phyloP scores from a whole-genome alignment of 1,140 invertebrate species.

The Pararge aegeria region DNA sequence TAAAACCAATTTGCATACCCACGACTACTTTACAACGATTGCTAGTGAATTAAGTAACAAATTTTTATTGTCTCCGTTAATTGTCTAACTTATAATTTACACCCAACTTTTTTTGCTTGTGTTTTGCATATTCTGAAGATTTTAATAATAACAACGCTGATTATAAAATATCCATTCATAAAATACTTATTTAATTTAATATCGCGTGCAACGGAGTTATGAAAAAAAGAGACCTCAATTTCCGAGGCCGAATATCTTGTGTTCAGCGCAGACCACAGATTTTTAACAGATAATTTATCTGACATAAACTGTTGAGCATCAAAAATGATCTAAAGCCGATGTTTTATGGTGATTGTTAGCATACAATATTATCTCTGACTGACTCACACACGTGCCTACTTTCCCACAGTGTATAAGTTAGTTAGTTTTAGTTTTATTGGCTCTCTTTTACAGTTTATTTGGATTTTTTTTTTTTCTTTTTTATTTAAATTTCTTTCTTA shows the following conservation, averaged over 20 bases:
- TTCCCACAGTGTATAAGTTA: too few relatives aligned
- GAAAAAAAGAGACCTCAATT: slow-evolving; percentile 1
- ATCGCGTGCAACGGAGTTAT: not conserved
- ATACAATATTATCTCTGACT: too few relatives aligned
- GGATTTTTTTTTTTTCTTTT: too few relatives aligned
- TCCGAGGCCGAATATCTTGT: not conserved
- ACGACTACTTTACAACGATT: too few relatives aligned
- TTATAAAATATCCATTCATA: not conserved
- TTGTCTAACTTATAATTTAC: not conserved
- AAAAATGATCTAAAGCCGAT: too few relatives aligned
- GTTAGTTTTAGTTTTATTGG: too few relatives aligned
- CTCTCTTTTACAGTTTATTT: too few relatives aligned
- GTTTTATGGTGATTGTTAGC: too few relatives aligned
- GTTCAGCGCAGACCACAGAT: not conserved
- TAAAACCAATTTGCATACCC: too few relatives aligned
- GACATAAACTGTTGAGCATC: too few relatives aligned
- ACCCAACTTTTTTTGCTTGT: not conserved
- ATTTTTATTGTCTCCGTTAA: not conserved
- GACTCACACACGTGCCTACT: too few relatives aligned
- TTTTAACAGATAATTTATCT: not conserved
- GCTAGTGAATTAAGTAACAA: not conserved
- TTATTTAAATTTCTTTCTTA: too few relatives aligned
- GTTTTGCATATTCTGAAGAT: not conserved
- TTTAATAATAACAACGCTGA: not conserved
- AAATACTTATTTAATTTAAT: slow-evolving; percentile 17